Evolutionary conservation across 2,888 invertebrate species (phyloP).

Genomic region (Stenolophus ochropezus): DNA sequence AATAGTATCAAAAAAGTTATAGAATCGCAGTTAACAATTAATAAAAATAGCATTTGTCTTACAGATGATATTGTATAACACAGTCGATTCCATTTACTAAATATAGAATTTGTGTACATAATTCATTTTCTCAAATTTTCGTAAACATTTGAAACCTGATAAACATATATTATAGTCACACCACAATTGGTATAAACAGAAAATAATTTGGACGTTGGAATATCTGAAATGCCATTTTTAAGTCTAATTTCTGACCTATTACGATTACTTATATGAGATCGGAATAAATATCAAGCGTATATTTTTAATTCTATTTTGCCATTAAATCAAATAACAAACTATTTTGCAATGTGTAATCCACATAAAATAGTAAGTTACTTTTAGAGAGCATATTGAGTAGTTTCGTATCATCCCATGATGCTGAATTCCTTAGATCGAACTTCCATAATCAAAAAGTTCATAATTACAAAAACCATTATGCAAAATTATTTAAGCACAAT

Average conservation of each 20-base stretch:
- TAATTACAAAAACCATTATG: no score
- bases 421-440: no score
- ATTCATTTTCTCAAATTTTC: conserved; percentile 10
- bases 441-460: no score
- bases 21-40: conserved; percentile 46
- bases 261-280: conserved; percentile 40
- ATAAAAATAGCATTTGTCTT: conserved; percentile 46
- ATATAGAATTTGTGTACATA: conserved; percentile 33
- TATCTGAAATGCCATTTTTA: conserved; percentile 38
- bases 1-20: conserved; percentile 43
- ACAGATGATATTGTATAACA: conserved; percentile 33
- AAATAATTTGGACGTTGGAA: conserved; percentile 33
- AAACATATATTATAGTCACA: conserved; percentile 16
- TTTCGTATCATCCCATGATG: no score
- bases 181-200: conserved; percentile 7
- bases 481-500: no score
- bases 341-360: neutral
- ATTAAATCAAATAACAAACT: conserved; percentile 31
- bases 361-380: conserved; percentile 1
- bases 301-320: conserved; percentile 35
- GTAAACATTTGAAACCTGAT: conserved; percentile 17
- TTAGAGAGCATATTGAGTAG: conserved; percentile 36
- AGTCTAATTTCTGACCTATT: conserved; percentile 34
- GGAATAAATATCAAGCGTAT: conserved; percentile 34
- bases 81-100: conserved; percentile 48